A percentile compares a stretch with the other conserved stretches of the same genome.
These are phyloP conservation scores for Marisa cornuarietis DNA, from an alignment of 1,140 invertebrate species.

Conservation along the genomic window DNA sequence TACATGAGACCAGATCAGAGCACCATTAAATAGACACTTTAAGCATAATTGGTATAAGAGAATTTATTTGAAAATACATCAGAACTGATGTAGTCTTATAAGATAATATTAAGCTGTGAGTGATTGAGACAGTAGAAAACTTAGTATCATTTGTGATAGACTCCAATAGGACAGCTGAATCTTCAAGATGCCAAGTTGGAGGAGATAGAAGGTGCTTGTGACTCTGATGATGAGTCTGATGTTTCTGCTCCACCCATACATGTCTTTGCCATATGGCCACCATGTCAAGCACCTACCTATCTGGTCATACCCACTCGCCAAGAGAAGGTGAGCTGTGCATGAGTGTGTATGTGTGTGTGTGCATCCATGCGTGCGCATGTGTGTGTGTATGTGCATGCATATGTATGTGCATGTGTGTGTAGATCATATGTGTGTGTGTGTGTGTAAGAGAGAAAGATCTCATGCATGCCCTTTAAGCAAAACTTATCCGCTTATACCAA, in stretches of 20 bases:
- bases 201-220: constrained; percentile 87
- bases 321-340: constrained; percentile 69
- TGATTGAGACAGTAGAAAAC: too few species aligned
- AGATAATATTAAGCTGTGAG: too few species aligned
- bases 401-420: background rate
- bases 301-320: constrained; percentile 89
- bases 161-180: constrained; percentile 92
- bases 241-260: constrained; percentile 72
- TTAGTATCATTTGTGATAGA: constrained; percentile 69
- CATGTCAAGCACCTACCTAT: constrained; percentile 89
- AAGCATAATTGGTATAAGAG: too few species aligned
- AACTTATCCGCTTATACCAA: too few species aligned
- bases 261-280: constrained; percentile 91
- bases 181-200: constrained; percentile 93
- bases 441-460: background rate
- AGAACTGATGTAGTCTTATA: too few species aligned
- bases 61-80: too few species aligned
- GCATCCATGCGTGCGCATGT: background rate
- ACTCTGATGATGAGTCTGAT: constrained; percentile 79
- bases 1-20: too few species aligned
- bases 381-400: background rate
- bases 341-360: background rate
- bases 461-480: too few species aligned
- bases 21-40: too few species aligned
- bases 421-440: background rate